Evolutionary conservation across 2,113 vertebrate species (phyloP).

Genomic region (Dipodomys merriami): DNA sequence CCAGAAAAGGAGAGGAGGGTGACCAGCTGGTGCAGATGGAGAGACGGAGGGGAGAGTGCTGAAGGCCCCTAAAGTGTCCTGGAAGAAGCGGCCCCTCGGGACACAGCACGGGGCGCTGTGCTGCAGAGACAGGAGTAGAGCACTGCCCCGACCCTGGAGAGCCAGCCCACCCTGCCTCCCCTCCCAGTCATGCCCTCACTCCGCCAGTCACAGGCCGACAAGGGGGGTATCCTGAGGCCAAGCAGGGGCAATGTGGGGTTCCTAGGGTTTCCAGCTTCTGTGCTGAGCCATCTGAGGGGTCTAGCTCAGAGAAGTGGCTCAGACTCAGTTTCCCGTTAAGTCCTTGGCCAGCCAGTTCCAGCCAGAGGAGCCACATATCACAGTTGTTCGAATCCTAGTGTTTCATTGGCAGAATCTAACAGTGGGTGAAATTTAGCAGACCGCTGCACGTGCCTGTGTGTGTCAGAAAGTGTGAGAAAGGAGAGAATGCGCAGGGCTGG

Average conservation of each 20-base stretch:
- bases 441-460: not conserved
- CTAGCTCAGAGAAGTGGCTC: not conserved
- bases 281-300: not conserved
- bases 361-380: not conserved
- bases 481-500: not conserved
- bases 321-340: not conserved
- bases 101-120: accelerated
- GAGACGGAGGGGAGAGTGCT: not conserved
- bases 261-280: not conserved
- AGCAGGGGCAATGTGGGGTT: accelerated
- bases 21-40: constrained; percentile 24
- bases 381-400: not conserved
- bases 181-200: accelerated
- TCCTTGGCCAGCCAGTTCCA: not conserved
- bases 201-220: not conserved
- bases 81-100: not conserved
- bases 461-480: not conserved
- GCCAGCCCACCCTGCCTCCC: not conserved
- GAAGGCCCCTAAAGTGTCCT: too few species aligned
- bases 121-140: not conserved
- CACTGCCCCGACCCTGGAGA: too few species aligned
- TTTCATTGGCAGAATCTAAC: constrained; percentile 20
- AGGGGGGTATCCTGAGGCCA: not conserved
- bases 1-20: constrained; percentile 60
- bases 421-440: not conserved